Base-by-base conservation (phyloP, 2,888 invertebrate species). In the Polydrusus tereticollis region DNA sequence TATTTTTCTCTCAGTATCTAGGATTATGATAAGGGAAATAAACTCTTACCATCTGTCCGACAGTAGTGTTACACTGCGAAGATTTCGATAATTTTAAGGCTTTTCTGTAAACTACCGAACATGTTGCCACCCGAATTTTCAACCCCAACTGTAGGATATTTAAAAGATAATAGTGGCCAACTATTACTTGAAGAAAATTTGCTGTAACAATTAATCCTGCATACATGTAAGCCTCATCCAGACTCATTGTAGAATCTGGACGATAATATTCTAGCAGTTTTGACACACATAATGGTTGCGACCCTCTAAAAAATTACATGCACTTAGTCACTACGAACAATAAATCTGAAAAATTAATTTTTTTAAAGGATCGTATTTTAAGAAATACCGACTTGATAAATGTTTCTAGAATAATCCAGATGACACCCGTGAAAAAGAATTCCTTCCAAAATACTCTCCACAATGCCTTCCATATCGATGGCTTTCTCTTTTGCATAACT, bases 201-300 rank as follows among this genome's bases (percentile, higher is more conserved):
- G 58, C 26, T 12, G 66, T n/a, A 7, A 75, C 47, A 52, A 76
- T 75, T 16, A 64, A 16, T 8, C 43, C 57, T 1, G 75, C 72
- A 41, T 73, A 76, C 6, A 67, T 21, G 23, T 69, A 52, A 2
- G 73, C 75, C 14, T 73, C 60, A 0, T 69, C 36, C 45, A 47
- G 29, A 14, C 50, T 33, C 52, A 75, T 59, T 7, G 57, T 66
- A 10, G 64, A 59, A 23, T 20, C 67, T 38, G 66, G 65, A 6
- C 86, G 86, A 85, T 90, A 92, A 21, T 57, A 74, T 21, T 67
- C 69, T 6, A 76, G 59, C 41, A 75, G 72, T 43, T 57, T 67
- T 18, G 72, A 66, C 43, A 75, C 64, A 7, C 63, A 64, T 23
- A 75, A 21, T 36, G 71, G 71, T 8, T 66, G 71, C 1, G 66